A percentile compares a stretch with the other conserved stretches of the same genome.
Conservation (phyloP, 2,797 vertebrate genomes). For the Tinamus major region DNA sequence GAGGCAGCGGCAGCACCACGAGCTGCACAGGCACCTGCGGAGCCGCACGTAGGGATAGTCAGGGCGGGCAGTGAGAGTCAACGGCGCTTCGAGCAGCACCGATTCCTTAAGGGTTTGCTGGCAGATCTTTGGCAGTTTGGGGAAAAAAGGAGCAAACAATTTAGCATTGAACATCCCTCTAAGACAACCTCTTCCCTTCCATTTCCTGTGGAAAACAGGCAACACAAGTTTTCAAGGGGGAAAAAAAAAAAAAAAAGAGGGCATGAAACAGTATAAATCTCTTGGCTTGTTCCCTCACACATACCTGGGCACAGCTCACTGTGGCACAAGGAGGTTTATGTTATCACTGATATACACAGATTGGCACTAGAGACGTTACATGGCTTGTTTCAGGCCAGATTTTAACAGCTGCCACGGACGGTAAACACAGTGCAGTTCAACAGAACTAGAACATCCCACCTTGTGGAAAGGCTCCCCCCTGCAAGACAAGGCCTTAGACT, state of each 20-base stretch:
- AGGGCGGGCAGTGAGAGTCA: accelerated
- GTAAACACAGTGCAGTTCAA: not conserved
- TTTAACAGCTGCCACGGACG: not conserved
- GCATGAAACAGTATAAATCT: accelerated
- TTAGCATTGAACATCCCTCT: not conserved
- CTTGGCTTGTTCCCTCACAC: not conserved
- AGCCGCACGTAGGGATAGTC: not conserved
- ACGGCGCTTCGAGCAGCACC: accelerated
- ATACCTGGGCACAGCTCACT: not conserved
- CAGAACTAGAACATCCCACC: not conserved
- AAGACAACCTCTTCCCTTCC: not conserved
- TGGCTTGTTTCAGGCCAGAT: not conserved
- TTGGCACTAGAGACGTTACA: not conserved
- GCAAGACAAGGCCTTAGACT: not conserved
- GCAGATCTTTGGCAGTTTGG: not conserved
- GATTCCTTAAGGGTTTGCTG: not conserved
- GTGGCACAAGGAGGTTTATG: not conserved
- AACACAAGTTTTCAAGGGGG: not conserved
- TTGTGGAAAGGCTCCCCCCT: not conserved
- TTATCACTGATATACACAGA: not conserved
- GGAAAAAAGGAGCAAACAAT: not conserved
- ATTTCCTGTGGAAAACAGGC: not conserved
- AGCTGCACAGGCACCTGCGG: not conserved
- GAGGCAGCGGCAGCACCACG: not conserved
- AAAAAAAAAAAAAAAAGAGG: not conserved